These are phyloP conservation scores for Neomicropteryx cornuta DNA, from an alignment of 1,140 invertebrate species.

Conservation along the genomic window DNA sequence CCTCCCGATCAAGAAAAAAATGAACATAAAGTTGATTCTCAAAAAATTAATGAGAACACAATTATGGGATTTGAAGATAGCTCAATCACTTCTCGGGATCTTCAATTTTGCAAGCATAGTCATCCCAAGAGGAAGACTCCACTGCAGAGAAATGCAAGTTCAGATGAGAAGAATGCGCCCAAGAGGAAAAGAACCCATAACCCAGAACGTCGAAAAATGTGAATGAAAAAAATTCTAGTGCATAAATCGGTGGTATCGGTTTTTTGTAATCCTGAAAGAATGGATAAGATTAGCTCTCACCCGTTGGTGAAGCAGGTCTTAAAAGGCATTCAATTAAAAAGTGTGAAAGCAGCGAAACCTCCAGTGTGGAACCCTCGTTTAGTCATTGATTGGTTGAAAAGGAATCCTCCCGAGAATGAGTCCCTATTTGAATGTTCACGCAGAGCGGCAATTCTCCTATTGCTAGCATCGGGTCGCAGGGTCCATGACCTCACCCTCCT, in stretches of 20 bases:
- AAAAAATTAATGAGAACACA: background rate
- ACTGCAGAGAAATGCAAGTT: constrained; percentile 1
- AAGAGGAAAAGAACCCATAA: too few species aligned
- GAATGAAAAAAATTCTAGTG: constrained; percentile 21
- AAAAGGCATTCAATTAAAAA: constrained; percentile 13
- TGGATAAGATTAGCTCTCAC: constrained; percentile 10
- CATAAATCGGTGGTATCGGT: constrained; percentile 21
- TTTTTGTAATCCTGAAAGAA: constrained; percentile 16
- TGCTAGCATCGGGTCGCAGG: constrained; percentile 22
- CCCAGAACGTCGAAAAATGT: too few species aligned
- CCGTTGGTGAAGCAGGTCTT: constrained; percentile 15
- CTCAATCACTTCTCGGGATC: background rate
- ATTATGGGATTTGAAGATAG: background rate
- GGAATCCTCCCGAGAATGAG: constrained; percentile 2
- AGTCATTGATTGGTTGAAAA: constrained; percentile 13
- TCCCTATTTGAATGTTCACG: constrained; percentile 19
- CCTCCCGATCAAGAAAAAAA: constrained; percentile 1
- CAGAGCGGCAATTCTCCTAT: constrained; percentile 13
- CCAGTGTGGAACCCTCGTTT: constrained; percentile 10
- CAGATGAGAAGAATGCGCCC: too few species aligned
- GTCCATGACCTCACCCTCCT: constrained; percentile 24
- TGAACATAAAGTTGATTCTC: background rate
- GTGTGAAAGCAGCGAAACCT: constrained; percentile 9
- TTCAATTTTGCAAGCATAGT: constrained; percentile 1
- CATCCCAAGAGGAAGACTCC: constrained; percentile 2